Evolutionary conservation across 1,140 invertebrate species (phyloP).

Genomic region (Vanessa atalanta): DNA sequence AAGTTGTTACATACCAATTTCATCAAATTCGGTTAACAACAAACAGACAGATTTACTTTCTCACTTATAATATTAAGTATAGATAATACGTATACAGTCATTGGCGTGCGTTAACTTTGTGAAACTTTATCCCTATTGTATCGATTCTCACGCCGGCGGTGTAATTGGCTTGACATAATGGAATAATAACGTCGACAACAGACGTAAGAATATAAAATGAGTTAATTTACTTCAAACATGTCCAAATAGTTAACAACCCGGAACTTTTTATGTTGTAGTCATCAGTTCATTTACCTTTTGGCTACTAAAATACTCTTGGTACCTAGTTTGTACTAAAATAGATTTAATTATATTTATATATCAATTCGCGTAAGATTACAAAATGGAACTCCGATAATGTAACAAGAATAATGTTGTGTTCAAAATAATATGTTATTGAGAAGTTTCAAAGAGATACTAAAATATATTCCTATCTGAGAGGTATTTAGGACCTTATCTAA

Average conservation of each 20-base stretch:
- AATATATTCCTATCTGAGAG: not conserved
- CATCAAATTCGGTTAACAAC: too few relatives aligned
- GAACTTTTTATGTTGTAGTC: too few relatives aligned
- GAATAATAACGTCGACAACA: not conserved
- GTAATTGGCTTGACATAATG: slow-evolving; percentile 3
- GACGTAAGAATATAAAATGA: not conserved
- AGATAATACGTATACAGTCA: too few relatives aligned
- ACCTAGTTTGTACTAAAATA: slow-evolving; percentile 11
- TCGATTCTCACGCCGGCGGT: not conserved
- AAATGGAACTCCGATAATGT: slow-evolving; percentile 7
- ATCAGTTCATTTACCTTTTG: not conserved
- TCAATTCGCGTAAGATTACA: not conserved
- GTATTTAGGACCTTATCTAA: not conserved
- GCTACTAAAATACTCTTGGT: not conserved
- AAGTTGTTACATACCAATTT: too few relatives aligned
- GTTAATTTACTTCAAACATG: not conserved
- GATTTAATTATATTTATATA: slow-evolving; percentile 21
- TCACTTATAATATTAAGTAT: too few relatives aligned
- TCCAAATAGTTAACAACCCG: not conserved
- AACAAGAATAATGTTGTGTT: slow-evolving; percentile 1
- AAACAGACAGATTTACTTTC: too few relatives aligned
- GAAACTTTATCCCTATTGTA: too few relatives aligned
- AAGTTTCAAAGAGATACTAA: not conserved
- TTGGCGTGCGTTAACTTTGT: too few relatives aligned
- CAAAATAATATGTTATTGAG: not conserved